Conservation (phyloP, 2,113 vertebrate species). For the Zosterops lateralis region DNA sequence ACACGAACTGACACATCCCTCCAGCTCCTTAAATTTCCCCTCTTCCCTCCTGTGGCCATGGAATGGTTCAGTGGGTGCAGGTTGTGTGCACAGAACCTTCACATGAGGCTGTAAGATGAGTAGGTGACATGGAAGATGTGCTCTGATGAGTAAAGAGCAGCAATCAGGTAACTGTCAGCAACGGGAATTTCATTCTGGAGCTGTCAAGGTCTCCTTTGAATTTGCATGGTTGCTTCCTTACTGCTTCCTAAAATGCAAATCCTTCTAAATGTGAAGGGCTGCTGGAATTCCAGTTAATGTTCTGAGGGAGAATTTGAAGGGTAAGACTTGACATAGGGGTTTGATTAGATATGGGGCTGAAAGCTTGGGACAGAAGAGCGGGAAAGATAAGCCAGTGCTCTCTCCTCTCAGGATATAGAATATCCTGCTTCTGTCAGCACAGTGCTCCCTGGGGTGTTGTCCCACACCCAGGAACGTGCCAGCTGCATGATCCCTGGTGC, state of each 20-base stretch:
- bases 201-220: neutral
- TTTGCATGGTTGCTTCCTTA: accelerated
- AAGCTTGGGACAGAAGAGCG: neutral
- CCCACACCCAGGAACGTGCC: neutral
- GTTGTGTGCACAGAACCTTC: neutral
- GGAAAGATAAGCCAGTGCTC: neutral
- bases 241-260: neutral
- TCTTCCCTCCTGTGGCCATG: accelerated
- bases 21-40: neutral
- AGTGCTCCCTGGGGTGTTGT: accelerated
- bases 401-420: neutral
- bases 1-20: accelerated
- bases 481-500: neutral
- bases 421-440: neutral
- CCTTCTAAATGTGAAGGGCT: neutral
- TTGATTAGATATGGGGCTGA: neutral
- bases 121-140: neutral
- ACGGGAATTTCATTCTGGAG: neutral
- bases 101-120: accelerated
- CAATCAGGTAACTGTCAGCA: neutral
- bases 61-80: neutral
- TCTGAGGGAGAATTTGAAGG: neutral
- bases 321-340: neutral
- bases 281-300: neutral
- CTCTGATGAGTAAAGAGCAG: neutral